Evolutionary conservation across 2,888 invertebrate genomes (phyloP), one percentile per base, ranked within the genome.

Genomic region (Darwinula stevensoni): DNA sequence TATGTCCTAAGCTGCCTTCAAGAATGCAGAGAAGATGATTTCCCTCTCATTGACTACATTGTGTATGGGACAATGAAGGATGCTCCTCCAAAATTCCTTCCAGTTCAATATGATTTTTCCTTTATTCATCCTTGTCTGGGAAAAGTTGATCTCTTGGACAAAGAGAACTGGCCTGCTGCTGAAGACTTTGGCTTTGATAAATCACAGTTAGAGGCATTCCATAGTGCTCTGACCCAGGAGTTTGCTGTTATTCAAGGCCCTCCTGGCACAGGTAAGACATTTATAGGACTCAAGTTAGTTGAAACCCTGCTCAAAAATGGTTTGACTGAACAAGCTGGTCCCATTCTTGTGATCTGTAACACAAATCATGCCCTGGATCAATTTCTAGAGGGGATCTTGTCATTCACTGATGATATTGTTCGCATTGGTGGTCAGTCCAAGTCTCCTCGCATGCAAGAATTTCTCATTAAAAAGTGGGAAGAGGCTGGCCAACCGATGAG

Each of bases 331-430:
- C n/a, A n/a, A n/a, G n/a, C n/a, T n/a, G n/a, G 36, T 3, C 70
- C 71, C 2, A 67, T 78, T 47, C 51, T 78, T 6, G 55, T 80
- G 0, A 64, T 80, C 14, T 73, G 75, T 43, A 74, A 65, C 46
- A 78, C 76, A 4, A 80, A 82, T 53, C 74, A 76, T 46, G 76
- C 78, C 4, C 51, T 82, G 28, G 80, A 80, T 52, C 75, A 78
- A 46, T 78, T 80, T 46, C 49, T 80, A 18, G 66, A 72, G 46
- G 70, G 68, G 5, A 52, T 72, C 6, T 43, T 65, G 1, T 42
- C 48, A 16, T 50, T 59, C 3, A 68, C 68, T 0, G 43, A 56
- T 1, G 56, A 56, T 35, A 56, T 75, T 35, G 53, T 72, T 2
- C 57, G 74, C 35, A 53, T 75, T 34, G 74, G 75, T 0, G 62